Evolutionary conservation across 2,797 vertebrate species (phyloP), one percentile per base, ranked within the genome.

Genomic region (Dicrostonyx torquatus): DNA sequence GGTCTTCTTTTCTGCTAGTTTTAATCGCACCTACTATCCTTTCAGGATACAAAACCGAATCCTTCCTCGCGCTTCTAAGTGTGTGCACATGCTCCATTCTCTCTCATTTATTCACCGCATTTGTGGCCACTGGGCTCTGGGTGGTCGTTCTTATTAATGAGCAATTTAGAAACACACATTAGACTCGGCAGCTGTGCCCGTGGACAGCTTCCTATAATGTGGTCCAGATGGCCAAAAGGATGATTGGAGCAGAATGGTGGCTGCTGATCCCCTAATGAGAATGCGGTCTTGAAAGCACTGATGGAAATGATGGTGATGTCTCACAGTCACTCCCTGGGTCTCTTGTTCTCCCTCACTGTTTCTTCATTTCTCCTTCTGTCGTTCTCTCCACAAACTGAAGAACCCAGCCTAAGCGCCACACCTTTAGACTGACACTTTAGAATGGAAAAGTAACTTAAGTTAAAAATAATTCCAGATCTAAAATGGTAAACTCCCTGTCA

Each of bases 151-250:
- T 58, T 86, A 92, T 93, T 86, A 94, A 96, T 72, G 83, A 14
- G 68, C 4, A 24, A 91, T 80, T 94, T 95, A 96, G 89, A 95
- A 94, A 95, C 48, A 83, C 91, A 96, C 72, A 94, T 84, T 95
- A 92, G 66, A 87, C 64, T 90, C 91, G 70, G 95, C 94, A 95
- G 94, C 91, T 97, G 96, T 90, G 89, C 60, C 82, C 93, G 80
- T 83, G 77, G 80, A 83, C 75, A 96, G 87, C 85, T 91, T 86
- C 93, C 94, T 84, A 80, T 84, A 96, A 97, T 94, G 73, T 95
- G 90, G 78, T 87, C 91, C 96, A 97, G 87, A 94, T 96, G 96
- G 97, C 26, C 85, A 88, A 90, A 94, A 85, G 79, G 93, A 96
- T 93, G 82, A 94, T 90, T 92, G 94, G 82, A 92, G 93, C 87